A percentile compares a stretch with the other conserved stretches of the same genome.
Conservation (phyloP, 2,888 invertebrate species). For the Chrysolina oricalcia region DNA sequence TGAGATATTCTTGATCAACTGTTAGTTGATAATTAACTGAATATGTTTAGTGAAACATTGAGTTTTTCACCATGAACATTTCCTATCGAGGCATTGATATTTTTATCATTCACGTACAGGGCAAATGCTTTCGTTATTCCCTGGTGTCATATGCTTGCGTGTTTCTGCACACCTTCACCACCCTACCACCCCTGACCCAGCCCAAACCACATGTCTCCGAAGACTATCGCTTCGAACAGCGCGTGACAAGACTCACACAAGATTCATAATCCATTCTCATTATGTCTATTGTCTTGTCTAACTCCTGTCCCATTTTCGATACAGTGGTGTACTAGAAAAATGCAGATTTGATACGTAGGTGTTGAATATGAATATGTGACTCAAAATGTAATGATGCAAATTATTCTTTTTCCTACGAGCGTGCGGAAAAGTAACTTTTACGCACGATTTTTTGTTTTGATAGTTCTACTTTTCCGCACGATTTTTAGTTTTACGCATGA, state of each 20-base stretch:
- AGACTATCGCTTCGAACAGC: slow-evolving; percentile 16
- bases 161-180: slow-evolving; percentile 19
- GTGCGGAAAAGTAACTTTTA: too few species aligned
- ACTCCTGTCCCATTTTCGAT: slow-evolving; percentile 5
- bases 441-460: too few species aligned
- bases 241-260: slow-evolving; percentile 31
- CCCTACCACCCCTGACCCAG: slow-evolving; percentile 14
- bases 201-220: slow-evolving; percentile 28
- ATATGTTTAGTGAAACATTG: too few species aligned
- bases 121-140: slow-evolving; percentile 6
- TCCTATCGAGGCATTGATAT: not conserved
- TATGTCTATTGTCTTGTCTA: slow-evolving; percentile 22
- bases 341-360: too few species aligned
- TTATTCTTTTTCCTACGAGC: too few species aligned
- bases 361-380: too few species aligned
- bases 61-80: too few species aligned
- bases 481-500: too few species aligned
- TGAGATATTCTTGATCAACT: too few species aligned
- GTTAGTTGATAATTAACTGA: too few species aligned
- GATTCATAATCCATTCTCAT: slow-evolving; percentile 33
- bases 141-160: slow-evolving; percentile 25
- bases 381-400: too few species aligned
- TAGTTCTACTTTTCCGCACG: too few species aligned
- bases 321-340: slow-evolving; percentile 12
- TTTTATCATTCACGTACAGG: not conserved